These are phyloP conservation scores for Apotomis betuletana DNA, from an alignment of 2,888 invertebrate genomes.

Conservation along the genomic window DNA sequence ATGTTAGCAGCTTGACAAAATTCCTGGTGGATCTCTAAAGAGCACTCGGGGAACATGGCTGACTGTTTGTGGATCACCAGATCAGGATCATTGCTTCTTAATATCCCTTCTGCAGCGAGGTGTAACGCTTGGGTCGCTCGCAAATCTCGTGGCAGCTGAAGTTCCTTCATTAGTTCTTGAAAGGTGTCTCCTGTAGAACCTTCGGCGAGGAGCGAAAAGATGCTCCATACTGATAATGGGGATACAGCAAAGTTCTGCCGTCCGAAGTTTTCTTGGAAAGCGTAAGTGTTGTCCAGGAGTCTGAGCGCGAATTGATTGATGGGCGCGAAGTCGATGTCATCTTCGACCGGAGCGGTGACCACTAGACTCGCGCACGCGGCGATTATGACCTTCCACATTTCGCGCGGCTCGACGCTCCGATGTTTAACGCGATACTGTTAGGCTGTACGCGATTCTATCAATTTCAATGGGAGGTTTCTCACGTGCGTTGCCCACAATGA, in stretches of 20 bases:
- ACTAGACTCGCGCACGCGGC: conserved; percentile 55
- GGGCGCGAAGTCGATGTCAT: conserved; percentile 57
- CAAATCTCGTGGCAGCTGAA: conserved; percentile 67
- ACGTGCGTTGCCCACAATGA: conserved; percentile 66
- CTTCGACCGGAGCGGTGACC: conserved; percentile 58
- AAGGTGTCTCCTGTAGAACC: conserved; percentile 74
- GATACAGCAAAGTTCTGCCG: conserved; percentile 69
- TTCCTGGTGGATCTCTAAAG: conserved; percentile 66
- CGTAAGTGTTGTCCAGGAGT: conserved; percentile 69
- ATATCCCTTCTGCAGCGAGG: conserved; percentile 58
- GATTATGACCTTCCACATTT: conserved; percentile 62
- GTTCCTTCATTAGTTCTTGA: conserved; percentile 63
- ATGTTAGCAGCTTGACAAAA: conserved; percentile 69
- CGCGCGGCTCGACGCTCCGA: conserved; percentile 53
- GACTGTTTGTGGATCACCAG: conserved; percentile 65
- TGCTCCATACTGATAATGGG: conserved; percentile 75
- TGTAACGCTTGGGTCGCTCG: conserved; percentile 68
- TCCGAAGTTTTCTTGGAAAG: conserved; percentile 70
- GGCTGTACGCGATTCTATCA: conserved; percentile 56
- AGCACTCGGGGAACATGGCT: conserved; percentile 67
- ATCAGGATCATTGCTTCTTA: conserved; percentile 62
- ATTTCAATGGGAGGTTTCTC: conserved; percentile 61
- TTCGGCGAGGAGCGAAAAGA: conserved; percentile 73
- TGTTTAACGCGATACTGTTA: conserved; percentile 57
- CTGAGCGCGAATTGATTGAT: conserved; percentile 70